Evolutionary conservation across 2,888 invertebrate species (phyloP), one percentile per base, ranked within the genome.

Genomic region (Acholoe squamosa): DNA sequence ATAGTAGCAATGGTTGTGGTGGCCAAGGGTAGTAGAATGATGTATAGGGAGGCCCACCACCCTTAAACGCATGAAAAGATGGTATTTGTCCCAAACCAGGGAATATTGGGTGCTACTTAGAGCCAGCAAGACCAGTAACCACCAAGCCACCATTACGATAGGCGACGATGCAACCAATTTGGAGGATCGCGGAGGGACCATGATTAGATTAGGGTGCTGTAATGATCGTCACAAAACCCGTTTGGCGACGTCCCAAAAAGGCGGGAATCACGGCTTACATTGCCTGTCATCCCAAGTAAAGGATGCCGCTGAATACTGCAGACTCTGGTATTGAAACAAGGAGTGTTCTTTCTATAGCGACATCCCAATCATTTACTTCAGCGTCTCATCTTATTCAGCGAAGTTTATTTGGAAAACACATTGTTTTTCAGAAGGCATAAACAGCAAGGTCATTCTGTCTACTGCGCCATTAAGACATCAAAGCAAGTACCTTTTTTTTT

Each of bases 141-240:
- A 28, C 25, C 43, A 16, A 19, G 80, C 33, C 80, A 43, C 33
- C 80, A 28, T 16, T 28, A 5, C 80, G 80, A 33, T 43, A 33
- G 43, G 19, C 34, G 43, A 80, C 80, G 80, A 80, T n/a, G 80
- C 80, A 43, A 80, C 80, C 80, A 80, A 80, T 80, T 80, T 80
- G 43, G 80, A 5, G 80, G 34, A 34, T 80, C 80, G 80, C 43
- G 80, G 80, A 34, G 5, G 5, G 0, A 43, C 43, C n/a, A 43
- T n/a, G 34, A 80, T 80, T 80, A 80, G 80, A 80, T 80, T 80
- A 80, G 80, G 22, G 19, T n/a, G 43, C 43, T n/a, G 80, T 80
- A 80, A 80, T 80, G 80, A 43, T 33, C 34, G 80, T 25, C 80
- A 80, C 80, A 80, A 80, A 80, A 80, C 80, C 34, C 43, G 33